Conservation (phyloP, 2,888 invertebrate genomes). For the Limnephilus lunatus region DNA sequence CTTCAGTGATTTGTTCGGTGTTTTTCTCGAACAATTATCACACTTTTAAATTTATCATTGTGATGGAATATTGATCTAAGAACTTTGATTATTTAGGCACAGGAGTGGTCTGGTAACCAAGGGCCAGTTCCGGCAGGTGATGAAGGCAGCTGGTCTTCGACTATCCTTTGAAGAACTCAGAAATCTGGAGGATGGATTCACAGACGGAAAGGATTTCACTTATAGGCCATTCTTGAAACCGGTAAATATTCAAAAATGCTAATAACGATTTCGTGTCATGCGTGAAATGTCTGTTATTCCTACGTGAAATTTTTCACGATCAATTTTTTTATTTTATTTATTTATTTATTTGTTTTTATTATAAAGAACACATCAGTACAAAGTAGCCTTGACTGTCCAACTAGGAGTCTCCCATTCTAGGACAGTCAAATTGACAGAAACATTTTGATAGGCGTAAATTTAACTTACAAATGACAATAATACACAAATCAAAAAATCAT, state of each 20-base stretch:
- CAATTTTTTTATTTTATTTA: no score
- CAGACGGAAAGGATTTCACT: slow-evolving; percentile 86
- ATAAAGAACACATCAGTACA: no score
- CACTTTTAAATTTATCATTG: background rate
- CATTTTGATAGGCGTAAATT: no score
- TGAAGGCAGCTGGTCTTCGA: slow-evolving; percentile 82
- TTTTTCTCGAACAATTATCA: background rate
- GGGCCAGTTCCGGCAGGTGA: slow-evolving; percentile 83
- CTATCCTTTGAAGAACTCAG: slow-evolving; percentile 82
- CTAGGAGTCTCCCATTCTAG: no score
- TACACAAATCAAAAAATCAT: no score
- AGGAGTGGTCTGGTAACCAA: slow-evolving; percentile 85
- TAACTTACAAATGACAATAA: no score
- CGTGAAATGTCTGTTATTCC: no score
- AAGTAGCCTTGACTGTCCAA: no score
- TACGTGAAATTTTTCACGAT: no score
- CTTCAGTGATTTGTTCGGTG: no score
- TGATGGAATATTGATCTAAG: background rate
- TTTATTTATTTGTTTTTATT: no score
- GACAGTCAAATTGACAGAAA: no score
- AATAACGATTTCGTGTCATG: background rate
- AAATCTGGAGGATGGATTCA: slow-evolving; percentile 83
- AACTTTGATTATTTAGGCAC: slow-evolving; percentile 72
- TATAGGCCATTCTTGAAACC: slow-evolving; percentile 84
- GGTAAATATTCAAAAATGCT: slow-evolving; percentile 69